Evolutionary conservation across 2,888 invertebrate genomes (phyloP).

Genomic region (Boloria selene): DNA sequence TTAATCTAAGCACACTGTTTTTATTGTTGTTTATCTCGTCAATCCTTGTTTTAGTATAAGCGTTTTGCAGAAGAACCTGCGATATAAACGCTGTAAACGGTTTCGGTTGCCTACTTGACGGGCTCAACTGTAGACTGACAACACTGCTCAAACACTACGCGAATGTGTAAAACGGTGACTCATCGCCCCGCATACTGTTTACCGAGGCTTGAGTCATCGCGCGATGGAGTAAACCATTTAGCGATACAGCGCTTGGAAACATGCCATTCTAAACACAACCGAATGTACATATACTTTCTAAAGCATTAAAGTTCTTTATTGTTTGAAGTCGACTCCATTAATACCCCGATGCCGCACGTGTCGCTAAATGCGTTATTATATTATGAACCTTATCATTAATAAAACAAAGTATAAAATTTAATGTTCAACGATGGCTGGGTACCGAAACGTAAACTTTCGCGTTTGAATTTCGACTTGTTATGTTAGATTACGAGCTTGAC

Average conservation of each 20-base stretch:
- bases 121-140: constrained; percentile 81
- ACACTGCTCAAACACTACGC: constrained; percentile 81
- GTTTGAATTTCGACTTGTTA: constrained; percentile 75
- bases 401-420: constrained; percentile 17
- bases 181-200: constrained; percentile 83
- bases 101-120: constrained; percentile 68
- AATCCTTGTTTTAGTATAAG: constrained; percentile 60
- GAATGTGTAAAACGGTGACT: constrained; percentile 83
- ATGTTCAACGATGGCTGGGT: constrained; percentile 42
- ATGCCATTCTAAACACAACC: constrained; percentile 43
- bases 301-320: constrained; percentile 70
- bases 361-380: constrained; percentile 54
- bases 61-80: constrained; percentile 73
- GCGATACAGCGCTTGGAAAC: constrained; percentile 68
- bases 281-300: constrained; percentile 49
- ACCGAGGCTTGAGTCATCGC: constrained; percentile 82
- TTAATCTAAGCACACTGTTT: constrained; percentile 57
- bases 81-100: constrained; percentile 72
- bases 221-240: constrained; percentile 58
- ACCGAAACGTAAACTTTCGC: constrained; percentile 77
- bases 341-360: constrained; percentile 81
- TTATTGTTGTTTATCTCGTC: constrained; percentile 58
- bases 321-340: constrained; percentile 72
- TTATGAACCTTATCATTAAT: constrained; percentile 53
- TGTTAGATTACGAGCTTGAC: constrained; percentile 76